Conservation (phyloP, 2,113 vertebrate genomes). For the Falcunculus frontatus region DNA sequence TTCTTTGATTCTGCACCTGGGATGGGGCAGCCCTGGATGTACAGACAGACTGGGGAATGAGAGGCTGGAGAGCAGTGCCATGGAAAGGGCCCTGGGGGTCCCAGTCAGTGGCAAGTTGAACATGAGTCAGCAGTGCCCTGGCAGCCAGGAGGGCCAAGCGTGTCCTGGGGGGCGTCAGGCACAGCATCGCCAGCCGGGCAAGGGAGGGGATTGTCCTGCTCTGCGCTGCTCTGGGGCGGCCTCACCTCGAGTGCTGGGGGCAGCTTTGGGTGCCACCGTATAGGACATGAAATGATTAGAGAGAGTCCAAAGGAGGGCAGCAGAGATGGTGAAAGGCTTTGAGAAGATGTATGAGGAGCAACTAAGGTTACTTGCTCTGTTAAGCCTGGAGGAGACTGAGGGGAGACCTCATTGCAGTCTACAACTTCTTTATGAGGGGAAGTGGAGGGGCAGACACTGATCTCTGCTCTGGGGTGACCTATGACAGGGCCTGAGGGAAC, state of each 20-base stretch:
- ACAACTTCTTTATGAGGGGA: not conserved
- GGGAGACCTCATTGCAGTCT: accelerated
- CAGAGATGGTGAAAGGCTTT: not conserved
- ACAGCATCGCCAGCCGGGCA: not conserved
- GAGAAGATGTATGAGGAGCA: not conserved
- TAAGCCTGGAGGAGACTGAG: not conserved
- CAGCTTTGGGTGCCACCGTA: accelerated
- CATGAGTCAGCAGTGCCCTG: not conserved
- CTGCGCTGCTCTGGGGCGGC: not conserved
- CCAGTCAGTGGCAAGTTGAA: not conserved
- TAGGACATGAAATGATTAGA: not conserved
- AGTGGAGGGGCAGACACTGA: not conserved
- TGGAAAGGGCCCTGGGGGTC: not conserved
- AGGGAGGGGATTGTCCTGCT: not conserved
- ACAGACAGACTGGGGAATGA: not conserved
- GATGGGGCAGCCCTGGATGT: not conserved
- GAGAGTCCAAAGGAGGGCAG: not conserved
- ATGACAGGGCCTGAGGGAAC: accelerated
- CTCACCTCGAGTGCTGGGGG: not conserved
- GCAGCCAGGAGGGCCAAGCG: not conserved
- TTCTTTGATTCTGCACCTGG: not conserved
- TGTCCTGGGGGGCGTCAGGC: not conserved
- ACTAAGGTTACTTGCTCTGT: not conserved
- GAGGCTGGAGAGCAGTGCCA: not conserved
- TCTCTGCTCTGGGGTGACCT: not conserved